These are phyloP conservation scores for Rhynchomys soricoides DNA, from an alignment of 2,113 vertebrate genomes.

Conservation along the genomic window DNA sequence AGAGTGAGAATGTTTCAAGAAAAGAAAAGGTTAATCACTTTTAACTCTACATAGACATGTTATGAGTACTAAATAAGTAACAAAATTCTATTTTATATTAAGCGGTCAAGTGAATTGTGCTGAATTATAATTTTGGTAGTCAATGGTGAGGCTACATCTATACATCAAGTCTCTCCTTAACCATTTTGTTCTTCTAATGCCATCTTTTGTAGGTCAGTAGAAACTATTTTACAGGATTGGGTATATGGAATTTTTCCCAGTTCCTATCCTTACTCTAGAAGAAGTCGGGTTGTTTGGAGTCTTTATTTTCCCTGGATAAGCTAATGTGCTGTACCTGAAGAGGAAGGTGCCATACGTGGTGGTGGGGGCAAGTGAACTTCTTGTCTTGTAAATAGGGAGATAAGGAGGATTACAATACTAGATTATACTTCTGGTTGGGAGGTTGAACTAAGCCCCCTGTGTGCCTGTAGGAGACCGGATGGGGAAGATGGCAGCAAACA, in stretches of 20 bases:
- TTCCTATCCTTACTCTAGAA: neutral
- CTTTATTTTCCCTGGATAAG: neutral
- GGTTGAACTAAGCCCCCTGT: too few relatives aligned
- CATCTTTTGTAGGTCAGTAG: neutral
- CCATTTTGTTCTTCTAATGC: neutral
- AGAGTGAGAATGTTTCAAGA: neutral
- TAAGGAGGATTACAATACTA: too few relatives aligned
- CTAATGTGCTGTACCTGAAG: too few relatives aligned
- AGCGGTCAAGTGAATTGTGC: neutral
- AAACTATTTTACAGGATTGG: neutral
- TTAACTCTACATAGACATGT: neutral
- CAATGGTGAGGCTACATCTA: neutral
- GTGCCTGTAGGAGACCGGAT: neutral
- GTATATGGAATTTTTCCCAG: neutral
- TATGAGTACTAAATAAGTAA: conserved; percentile 24
- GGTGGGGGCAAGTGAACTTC: too few relatives aligned
- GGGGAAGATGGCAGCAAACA: neutral
- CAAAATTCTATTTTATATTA: conserved; percentile 34
- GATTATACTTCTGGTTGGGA: too few relatives aligned
- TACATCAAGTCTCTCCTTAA: neutral
- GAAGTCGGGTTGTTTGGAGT: neutral
- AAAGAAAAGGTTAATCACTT: neutral
- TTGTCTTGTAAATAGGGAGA: too few relatives aligned
- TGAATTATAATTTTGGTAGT: conserved; percentile 16
- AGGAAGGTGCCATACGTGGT: too few relatives aligned